Percentiles rank a stretch among this genome's conserved stretches.
Evolutionary conservation across 2,888 invertebrate genomes (phyloP).

Genomic region (Trachelus troglodyta): DNA sequence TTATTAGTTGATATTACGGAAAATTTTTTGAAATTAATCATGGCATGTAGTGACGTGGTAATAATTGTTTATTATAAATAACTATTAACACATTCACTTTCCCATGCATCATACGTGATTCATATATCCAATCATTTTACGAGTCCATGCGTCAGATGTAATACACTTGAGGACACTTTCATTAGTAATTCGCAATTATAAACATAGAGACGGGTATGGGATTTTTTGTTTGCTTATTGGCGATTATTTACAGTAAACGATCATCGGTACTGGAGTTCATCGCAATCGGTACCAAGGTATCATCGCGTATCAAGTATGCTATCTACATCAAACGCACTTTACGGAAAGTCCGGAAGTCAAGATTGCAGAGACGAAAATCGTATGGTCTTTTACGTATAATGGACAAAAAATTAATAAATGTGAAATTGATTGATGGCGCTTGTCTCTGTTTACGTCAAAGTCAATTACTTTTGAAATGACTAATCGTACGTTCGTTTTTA

Average conservation of each 20-base stretch:
- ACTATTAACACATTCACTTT: slow-evolving; percentile 54
- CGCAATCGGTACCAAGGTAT: slow-evolving; percentile 27
- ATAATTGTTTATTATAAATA: slow-evolving; percentile 60
- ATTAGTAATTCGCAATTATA: slow-evolving; percentile 37
- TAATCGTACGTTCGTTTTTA: not conserved
- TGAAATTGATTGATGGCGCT: slow-evolving; percentile 22
- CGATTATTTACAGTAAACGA: slow-evolving; percentile 57
- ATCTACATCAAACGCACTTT: slow-evolving; percentile 43
- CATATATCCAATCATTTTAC: slow-evolving; percentile 28
- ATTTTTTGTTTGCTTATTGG: slow-evolving; percentile 50
- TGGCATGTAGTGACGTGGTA: not conserved
- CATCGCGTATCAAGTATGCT: slow-evolving; percentile 23
- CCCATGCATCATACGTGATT: slow-evolving; percentile 37
- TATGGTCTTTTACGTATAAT: slow-evolving; percentile 6
- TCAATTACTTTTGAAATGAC: not conserved
- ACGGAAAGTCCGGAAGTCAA: slow-evolving; percentile 10
- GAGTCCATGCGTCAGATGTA: slow-evolving; percentile 22
- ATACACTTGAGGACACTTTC: slow-evolving; percentile 20
- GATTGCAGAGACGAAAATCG: not conserved
- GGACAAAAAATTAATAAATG: slow-evolving; percentile 28
- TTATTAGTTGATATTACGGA: not conserved
- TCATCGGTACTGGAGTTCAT: slow-evolving; percentile 34
- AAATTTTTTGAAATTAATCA: not conserved
- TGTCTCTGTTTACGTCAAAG: not conserved
- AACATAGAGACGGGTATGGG: slow-evolving; percentile 49